Evolutionary conservation across 2,888 invertebrate species (phyloP).

Genomic region (Eueremaeus valkanovi): DNA sequence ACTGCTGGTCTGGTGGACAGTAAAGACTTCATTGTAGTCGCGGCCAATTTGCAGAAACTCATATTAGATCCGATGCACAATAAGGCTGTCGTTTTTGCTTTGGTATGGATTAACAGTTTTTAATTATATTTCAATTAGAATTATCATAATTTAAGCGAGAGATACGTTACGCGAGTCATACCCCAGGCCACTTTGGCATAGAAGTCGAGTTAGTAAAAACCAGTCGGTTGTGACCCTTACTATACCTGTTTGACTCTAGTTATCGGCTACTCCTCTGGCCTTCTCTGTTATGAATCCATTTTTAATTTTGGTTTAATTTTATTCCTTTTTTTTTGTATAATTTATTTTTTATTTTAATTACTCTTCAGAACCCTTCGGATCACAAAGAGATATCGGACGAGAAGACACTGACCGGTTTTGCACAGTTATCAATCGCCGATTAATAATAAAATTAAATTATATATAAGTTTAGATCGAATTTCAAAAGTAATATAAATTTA

Average conservation of each 20-base stretch:
- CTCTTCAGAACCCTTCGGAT: conserved; percentile 56
- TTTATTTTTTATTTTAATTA: too few species aligned
- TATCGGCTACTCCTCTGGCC: too few species aligned
- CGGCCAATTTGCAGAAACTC: conserved; percentile 82
- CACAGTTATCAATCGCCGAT: conserved; percentile 87
- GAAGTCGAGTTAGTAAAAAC: too few species aligned
- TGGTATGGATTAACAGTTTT: too few species aligned
- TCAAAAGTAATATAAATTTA: neutral
- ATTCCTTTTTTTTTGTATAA: too few species aligned
- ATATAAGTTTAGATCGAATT: neutral
- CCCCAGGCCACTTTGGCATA: too few species aligned
- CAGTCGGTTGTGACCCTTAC: too few species aligned
- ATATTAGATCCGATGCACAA: conserved; percentile 65
- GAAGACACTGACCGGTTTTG: conserved; percentile 90
- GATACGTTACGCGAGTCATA: too few species aligned
- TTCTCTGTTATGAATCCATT: too few species aligned
- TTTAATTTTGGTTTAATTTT: neutral
- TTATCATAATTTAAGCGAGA: too few species aligned
- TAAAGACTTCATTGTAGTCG: conserved; percentile 85
- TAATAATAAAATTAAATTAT: neutral
- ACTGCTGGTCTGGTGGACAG: conserved; percentile 91
- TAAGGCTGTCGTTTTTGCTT: conserved; percentile 71
- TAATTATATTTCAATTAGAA: conserved; percentile 13
- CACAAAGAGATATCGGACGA: conserved; percentile 77
- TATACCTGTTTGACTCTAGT: too few species aligned